phyloP scores from a whole-genome alignment of 1,140 invertebrate species.

The Papilio aristodemus region DNA sequence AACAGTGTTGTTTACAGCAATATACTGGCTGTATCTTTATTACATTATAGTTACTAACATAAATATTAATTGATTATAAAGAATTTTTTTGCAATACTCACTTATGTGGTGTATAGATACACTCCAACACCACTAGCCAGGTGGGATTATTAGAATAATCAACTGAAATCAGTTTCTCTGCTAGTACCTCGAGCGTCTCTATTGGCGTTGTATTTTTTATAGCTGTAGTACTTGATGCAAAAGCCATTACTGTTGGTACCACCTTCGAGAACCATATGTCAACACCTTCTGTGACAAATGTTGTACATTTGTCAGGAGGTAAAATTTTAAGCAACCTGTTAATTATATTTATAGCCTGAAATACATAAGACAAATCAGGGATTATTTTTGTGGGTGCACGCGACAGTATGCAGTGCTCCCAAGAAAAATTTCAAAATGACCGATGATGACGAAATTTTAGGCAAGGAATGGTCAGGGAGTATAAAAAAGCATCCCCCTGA shows the following conservation, averaged over 20 bases:
- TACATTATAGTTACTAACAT: no score
- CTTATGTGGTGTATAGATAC: constrained; percentile 58
- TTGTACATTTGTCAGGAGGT: constrained; percentile 50
- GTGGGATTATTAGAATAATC: constrained; percentile 58
- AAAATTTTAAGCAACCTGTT: constrained; percentile 54
- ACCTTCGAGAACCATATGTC: constrained; percentile 65
- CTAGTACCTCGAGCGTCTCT: constrained; percentile 57
- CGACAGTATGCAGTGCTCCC: no score
- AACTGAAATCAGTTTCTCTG: constrained; percentile 53
- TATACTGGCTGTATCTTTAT: no score
- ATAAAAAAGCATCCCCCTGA: no score
- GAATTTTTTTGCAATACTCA: constrained; percentile 43
- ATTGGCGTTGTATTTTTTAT: constrained; percentile 40
- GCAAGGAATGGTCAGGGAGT: no score
- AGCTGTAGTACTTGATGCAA: constrained; percentile 31
- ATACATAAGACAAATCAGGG: constrained; percentile 34
- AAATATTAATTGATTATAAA: neutral
- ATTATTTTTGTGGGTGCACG: neutral
- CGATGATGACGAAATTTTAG: no score
- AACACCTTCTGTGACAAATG: constrained; percentile 59
- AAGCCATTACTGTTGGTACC: constrained; percentile 52
- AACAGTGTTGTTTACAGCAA: no score
- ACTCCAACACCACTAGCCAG: constrained; percentile 56
- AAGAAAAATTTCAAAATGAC: no score
- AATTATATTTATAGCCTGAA: constrained; percentile 54